A percentile compares a stretch with the other conserved stretches of the same genome.
These are phyloP conservation scores for Halichondria panicea DNA, from an alignment of 37 sponge, comb jelly and placozoan genomes.

Conservation along the genomic window DNA sequence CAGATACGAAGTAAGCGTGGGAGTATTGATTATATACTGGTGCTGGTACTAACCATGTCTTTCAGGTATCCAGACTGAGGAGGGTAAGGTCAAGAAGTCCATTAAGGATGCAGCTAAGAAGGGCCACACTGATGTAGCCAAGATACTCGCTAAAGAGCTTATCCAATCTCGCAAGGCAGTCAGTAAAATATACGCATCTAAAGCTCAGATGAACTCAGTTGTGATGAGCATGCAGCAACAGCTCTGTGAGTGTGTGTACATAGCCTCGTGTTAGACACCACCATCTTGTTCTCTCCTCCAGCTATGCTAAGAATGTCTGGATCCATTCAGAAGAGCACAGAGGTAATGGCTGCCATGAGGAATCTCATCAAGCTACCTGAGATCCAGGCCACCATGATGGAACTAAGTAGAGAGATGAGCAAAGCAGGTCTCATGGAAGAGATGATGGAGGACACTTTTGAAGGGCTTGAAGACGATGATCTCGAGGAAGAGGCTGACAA, in stretches of 20 bases:
- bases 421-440: conserved; percentile 99
- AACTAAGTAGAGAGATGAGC: conserved; percentile 92
- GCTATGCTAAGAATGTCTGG: conserved; percentile 92
- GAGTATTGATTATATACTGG: not conserved
- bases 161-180: conserved; percentile 90
- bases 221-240: conserved; percentile 96
- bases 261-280: not conserved
- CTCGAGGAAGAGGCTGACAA: conserved; percentile 91
- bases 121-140: conserved; percentile 91
- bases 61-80: conserved; percentile 82
- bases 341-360: conserved; percentile 97
- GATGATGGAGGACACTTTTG: conserved; percentile 97
- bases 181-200: conserved; percentile 93
- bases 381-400: conserved; percentile 87
- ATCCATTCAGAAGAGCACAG: conserved; percentile 90
- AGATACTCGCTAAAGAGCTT: conserved; percentile 95
- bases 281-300: conserved; percentile 15
- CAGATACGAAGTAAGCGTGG: conserved; percentile 77
- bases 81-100: conserved; percentile 91
- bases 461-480: conserved; percentile 92
- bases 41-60: not conserved
- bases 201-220: conserved; percentile 99
- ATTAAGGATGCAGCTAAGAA: conserved; percentile 97
- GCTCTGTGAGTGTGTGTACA: conserved; percentile 40
- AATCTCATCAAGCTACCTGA: conserved; percentile 84